These are phyloP conservation scores for Paratrypauchen microcephalus DNA, from an alignment of 2,797 vertebrate species.

Conservation along the genomic window DNA sequence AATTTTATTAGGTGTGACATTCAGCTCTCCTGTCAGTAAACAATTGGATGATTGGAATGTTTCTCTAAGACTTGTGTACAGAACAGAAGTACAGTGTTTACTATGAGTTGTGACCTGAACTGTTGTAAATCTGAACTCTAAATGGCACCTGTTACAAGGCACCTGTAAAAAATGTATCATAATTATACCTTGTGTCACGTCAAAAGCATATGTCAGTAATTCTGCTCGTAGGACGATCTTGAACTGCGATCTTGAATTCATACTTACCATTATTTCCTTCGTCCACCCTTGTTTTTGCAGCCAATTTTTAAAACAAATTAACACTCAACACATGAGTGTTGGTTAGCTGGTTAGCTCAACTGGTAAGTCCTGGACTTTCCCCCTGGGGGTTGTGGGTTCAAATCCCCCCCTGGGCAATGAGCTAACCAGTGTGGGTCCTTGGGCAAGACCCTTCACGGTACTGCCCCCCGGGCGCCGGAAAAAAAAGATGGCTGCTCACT, in stretches of 20 bases:
- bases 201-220: neutral
- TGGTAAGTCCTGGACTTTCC: no score
- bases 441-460: no score
- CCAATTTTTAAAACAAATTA: neutral
- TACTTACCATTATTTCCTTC: neutral
- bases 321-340: neutral
- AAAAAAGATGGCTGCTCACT: no score
- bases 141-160: neutral
- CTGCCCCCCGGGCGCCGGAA: no score
- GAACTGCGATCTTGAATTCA: neutral
- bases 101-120: neutral
- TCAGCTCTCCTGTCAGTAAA: neutral
- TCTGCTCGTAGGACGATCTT: neutral
- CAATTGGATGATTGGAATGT: neutral
- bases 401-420: no score
- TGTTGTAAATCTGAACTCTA: slow-evolving; percentile 1
- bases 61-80: neutral
- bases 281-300: neutral
- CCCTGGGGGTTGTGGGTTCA: no score
- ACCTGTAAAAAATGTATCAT: neutral
- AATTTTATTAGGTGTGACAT: neutral
- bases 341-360: no score
- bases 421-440: no score
- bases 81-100: neutral
- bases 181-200: neutral